A percentile compares a stretch with the other conserved stretches of the same genome.
phyloP scores from a whole-genome alignment of 2,888 invertebrate genomes.

The Sphecodes monilicornis region DNA sequence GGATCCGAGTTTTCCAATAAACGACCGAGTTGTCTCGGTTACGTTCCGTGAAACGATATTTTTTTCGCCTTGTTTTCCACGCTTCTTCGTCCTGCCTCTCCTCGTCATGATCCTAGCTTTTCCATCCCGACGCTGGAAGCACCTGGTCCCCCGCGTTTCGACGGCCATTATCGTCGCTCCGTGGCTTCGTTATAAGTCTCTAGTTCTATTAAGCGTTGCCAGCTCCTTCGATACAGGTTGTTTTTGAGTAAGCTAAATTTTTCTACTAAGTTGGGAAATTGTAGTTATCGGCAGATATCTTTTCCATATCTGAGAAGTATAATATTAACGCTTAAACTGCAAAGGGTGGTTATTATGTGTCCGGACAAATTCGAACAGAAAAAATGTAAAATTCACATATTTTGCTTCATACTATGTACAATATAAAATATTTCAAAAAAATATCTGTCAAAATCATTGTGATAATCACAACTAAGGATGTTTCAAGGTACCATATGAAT shows the following conservation, averaged over 20 bases:
- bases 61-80: conserved; percentile 21
- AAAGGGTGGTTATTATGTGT: not conserved
- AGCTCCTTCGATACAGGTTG: not conserved
- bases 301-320: not conserved
- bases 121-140: not conserved
- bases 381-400: too few relatives aligned
- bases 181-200: not conserved
- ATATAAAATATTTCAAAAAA: not conserved
- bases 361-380: not conserved
- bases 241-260: not conserved
- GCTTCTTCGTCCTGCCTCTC: not conserved
- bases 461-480: not conserved
- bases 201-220: conserved; percentile 1
- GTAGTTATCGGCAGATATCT: not conserved
- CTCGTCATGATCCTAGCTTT: not conserved
- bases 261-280: not conserved
- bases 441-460: not conserved
- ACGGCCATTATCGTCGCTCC: conserved; percentile 35
- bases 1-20: conserved; percentile 45
- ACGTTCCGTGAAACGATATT: conserved; percentile 39
- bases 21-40: conserved; percentile 49
- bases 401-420: not conserved
- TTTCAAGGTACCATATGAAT: not conserved
- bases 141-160: conserved; percentile 24
- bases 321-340: not conserved